These are phyloP conservation scores for Piaya cayana DNA, from an alignment of 2,113 vertebrate genomes.

Conservation along the genomic window DNA sequence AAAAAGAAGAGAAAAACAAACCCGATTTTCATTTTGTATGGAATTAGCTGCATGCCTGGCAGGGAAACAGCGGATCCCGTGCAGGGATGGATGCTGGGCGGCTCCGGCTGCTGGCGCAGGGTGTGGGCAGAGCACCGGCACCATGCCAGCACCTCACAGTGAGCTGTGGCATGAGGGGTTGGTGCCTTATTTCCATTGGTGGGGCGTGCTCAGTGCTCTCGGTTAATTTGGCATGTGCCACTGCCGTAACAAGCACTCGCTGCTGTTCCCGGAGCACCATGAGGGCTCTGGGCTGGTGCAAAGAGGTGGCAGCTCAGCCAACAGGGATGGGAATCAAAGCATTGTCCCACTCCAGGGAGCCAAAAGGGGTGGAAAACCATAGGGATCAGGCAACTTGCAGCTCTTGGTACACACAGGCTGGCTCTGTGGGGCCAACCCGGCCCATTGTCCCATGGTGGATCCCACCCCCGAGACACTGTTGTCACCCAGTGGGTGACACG, in stretches of 20 bases:
- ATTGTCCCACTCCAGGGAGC: rapidly evolving
- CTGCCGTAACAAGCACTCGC: rapidly evolving
- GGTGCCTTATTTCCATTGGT: rapidly evolving
- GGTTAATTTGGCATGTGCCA: rapidly evolving
- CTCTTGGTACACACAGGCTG: rapidly evolving
- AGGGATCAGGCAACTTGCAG: background rate
- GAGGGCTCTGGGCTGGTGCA: background rate
- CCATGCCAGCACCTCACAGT: rapidly evolving
- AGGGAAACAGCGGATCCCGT: rapidly evolving
- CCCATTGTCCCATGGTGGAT: rapidly evolving
- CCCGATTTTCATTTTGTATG: rapidly evolving
- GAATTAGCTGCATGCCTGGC: rapidly evolving
- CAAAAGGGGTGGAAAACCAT: background rate
- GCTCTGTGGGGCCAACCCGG: background rate
- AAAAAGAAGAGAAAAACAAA: background rate
- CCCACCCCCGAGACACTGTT: rapidly evolving
- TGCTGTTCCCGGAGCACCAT: rapidly evolving
- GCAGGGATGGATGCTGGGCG: rapidly evolving
- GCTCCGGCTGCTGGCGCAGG: rapidly evolving
- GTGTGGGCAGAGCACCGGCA: rapidly evolving
- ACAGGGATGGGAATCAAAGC: background rate
- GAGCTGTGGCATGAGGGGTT: rapidly evolving
- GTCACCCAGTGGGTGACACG: rapidly evolving
- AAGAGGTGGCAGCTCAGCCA: background rate
- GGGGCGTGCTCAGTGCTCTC: rapidly evolving